Percentiles rank a stretch among this genome's conserved stretches.
Evolutionary conservation across 1,140 invertebrate genomes (phyloP).

Genomic region (Drosophila rhopaloa): DNA sequence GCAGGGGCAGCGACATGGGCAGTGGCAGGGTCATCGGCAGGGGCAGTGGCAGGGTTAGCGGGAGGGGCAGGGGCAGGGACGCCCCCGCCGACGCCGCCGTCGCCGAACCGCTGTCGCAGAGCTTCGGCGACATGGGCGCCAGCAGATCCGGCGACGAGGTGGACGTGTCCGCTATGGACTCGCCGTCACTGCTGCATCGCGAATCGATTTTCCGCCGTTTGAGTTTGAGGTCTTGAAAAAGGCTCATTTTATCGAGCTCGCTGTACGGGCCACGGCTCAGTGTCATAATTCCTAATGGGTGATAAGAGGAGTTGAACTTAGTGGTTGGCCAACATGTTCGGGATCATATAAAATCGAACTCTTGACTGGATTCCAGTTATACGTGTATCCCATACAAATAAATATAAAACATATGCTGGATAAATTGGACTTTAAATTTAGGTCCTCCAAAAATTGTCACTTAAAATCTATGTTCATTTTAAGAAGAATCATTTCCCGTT

Average conservation of each 20-base stretch:
- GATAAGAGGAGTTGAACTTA: constrained; percentile 2
- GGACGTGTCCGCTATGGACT: constrained; percentile 95
- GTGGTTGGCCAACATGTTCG: background rate
- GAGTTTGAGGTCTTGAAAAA: constrained; percentile 99
- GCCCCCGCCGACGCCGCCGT: constrained; percentile 56
- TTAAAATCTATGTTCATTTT: too few species aligned
- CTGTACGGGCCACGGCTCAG: constrained; percentile 95
- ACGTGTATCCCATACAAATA: too few species aligned
- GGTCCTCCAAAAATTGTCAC: too few species aligned
- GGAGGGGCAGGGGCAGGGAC: constrained; percentile 72
- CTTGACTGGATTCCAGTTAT: too few species aligned
- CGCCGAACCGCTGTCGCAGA: constrained; percentile 86
- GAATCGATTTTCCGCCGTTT: constrained; percentile 98
- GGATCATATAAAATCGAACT: background rate
- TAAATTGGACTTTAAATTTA: too few species aligned
- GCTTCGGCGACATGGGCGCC: constrained; percentile 90
- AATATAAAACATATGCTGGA: too few species aligned
- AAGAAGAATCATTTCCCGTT: too few species aligned
- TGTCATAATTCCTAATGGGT: constrained; percentile 96
- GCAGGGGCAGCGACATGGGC: constrained; percentile 35
- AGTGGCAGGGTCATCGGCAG: constrained; percentile 46
- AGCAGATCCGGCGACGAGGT: constrained; percentile 93
- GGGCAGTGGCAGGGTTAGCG: constrained; percentile 54
- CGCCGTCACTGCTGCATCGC: constrained; percentile 97
- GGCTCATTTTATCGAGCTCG: constrained; percentile 98